These are phyloP conservation scores for Coregonus suidteri DNA, from an alignment of 2,797 vertebrate species.

Conservation along the genomic window DNA sequence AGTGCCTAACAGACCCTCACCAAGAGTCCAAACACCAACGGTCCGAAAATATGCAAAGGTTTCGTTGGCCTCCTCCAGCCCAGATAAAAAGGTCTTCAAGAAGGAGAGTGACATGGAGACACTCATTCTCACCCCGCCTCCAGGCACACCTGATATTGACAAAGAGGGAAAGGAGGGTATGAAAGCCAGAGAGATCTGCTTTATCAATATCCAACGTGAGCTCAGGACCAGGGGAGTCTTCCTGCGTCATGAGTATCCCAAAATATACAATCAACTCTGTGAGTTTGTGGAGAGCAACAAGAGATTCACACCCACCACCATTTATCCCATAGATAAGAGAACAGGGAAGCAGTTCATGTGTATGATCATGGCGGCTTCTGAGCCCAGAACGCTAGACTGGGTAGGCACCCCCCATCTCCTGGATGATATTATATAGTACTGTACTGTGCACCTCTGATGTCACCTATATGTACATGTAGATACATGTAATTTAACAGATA, in stretches of 20 bases:
- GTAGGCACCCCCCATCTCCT: constrained; percentile 92
- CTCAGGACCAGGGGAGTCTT: constrained; percentile 94
- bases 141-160: constrained; percentile 90
- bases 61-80: constrained; percentile 91
- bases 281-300: constrained; percentile 95
- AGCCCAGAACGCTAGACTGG: constrained; percentile 95
- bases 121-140: constrained; percentile 92
- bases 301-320: constrained; percentile 95
- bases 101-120: constrained; percentile 94
- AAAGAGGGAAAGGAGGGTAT: constrained; percentile 91
- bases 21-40: constrained; percentile 85
- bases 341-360: constrained; percentile 98
- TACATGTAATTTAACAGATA: constrained; percentile 50
- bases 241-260: constrained; percentile 92
- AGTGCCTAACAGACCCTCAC: constrained; percentile 86
- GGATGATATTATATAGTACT: constrained; percentile 90
- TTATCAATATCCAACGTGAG: constrained; percentile 96
- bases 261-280: constrained; percentile 93
- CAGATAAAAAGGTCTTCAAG: constrained; percentile 86
- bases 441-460: constrained; percentile 63
- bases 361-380: constrained; percentile 98
- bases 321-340: constrained; percentile 95
- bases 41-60: constrained; percentile 97
- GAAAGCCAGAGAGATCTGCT: constrained; percentile 93
- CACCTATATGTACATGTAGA: constrained; percentile 67